phyloP scores from a whole-genome alignment of 2,797 vertebrate genomes.

The Sebastes baramenuke region DNA sequence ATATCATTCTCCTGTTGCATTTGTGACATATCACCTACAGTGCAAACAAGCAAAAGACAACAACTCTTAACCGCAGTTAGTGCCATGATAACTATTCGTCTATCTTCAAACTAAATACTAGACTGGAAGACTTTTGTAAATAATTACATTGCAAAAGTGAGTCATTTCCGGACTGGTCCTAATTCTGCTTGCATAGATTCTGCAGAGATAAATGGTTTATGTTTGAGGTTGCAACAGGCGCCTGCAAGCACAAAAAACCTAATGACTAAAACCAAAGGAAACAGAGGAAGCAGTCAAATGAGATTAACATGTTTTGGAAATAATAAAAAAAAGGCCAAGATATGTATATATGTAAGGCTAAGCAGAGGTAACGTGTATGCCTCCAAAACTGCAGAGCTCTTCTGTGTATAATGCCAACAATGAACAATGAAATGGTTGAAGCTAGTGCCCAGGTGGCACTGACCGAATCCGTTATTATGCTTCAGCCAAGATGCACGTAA shows the following conservation, averaged over 20 bases:
- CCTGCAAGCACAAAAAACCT: neutral
- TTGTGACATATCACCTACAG: neutral
- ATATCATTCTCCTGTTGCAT: neutral
- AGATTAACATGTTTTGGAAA: neutral
- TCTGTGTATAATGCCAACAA: neutral
- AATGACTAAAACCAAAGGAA: neutral
- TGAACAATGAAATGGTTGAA: neutral
- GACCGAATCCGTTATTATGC: no score
- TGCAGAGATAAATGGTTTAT: neutral
- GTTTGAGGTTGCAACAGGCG: neutral
- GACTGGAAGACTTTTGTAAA: neutral
- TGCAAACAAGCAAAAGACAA: neutral
- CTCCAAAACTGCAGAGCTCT: neutral
- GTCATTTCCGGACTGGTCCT: neutral
- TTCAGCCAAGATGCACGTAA: neutral
- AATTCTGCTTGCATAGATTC: neutral
- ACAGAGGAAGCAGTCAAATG: neutral
- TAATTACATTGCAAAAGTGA: neutral
- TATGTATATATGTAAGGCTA: neutral
- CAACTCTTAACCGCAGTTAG: neutral
- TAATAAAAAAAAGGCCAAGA: neutral
- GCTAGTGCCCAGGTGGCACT: neutral
- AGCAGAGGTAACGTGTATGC: neutral
- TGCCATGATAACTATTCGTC: neutral
- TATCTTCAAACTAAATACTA: neutral